These are phyloP conservation scores for Jordanella pulchra DNA, from an alignment of 2,797 vertebrate genomes.

Conservation along the genomic window DNA sequence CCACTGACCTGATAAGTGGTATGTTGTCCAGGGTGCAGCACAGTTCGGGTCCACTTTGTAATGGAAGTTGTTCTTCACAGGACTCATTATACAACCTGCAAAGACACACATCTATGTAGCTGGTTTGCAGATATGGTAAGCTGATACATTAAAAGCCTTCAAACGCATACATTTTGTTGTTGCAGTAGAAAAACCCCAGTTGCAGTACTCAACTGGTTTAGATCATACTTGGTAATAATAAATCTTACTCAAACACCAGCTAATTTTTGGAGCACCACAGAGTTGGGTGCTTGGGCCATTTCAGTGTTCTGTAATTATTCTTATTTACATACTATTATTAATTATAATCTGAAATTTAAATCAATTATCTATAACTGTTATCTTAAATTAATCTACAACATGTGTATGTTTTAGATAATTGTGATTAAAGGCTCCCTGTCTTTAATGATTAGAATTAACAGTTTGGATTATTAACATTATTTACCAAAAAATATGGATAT, in stretches of 20 bases:
- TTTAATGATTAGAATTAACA: too few relatives aligned
- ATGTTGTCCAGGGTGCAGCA: conserved; percentile 86
- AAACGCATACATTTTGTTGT: neutral
- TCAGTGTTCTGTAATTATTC: too few relatives aligned
- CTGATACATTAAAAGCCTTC: neutral
- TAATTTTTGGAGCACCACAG: neutral
- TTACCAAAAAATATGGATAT: too few relatives aligned
- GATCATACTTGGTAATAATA: neutral
- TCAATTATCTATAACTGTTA: too few relatives aligned
- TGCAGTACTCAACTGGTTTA: neutral
- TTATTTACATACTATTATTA: too few relatives aligned
- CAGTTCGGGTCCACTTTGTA: conserved; percentile 72
- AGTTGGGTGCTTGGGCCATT: neutral
- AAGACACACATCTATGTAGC: conserved; percentile 25
- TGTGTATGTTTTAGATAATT: too few relatives aligned
- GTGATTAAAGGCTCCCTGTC: too few relatives aligned
- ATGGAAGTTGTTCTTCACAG: conserved; percentile 73
- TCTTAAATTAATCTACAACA: too few relatives aligned
- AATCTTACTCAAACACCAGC: neutral
- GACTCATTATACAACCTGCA: conserved; percentile 86
- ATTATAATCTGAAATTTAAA: too few relatives aligned
- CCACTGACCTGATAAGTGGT: conserved; percentile 85
- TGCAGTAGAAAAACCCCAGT: neutral
- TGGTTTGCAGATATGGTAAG: neutral
- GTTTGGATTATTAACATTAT: too few relatives aligned